Conservation (phyloP, 1,140 invertebrate species). For the Hormaphis cornu region DNA sequence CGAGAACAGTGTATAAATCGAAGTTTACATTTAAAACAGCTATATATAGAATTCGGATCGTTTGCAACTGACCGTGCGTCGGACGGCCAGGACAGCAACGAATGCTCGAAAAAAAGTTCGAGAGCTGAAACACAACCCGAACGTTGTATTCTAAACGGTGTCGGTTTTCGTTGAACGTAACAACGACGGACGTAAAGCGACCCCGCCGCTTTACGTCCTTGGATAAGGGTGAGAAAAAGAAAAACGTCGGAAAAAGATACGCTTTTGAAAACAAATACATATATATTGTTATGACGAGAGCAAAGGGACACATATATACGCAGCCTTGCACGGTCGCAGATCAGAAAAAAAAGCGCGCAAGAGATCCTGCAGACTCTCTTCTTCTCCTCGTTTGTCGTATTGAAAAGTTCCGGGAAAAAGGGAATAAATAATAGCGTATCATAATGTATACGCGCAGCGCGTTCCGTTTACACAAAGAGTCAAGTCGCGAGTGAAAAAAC, state of each 20-base stretch:
- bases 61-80: too few species aligned
- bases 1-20: too few species aligned
- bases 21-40: too few species aligned
- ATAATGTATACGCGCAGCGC: neutral
- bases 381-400: conserved; percentile 24
- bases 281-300: conserved; percentile 29
- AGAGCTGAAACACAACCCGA: too few species aligned
- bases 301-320: neutral
- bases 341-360: neutral
- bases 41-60: too few species aligned
- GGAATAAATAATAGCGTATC: conserved; percentile 20
- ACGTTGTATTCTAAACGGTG: too few species aligned
- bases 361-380: too few species aligned
- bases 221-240: neutral
- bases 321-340: neutral
- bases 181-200: too few species aligned
- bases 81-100: too few species aligned
- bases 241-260: neutral
- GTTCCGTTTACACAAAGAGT: conserved; percentile 18
- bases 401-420: conserved; percentile 8
- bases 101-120: too few species aligned
- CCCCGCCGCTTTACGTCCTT: too few species aligned
- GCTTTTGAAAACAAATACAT: neutral
- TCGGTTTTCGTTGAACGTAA: too few species aligned
- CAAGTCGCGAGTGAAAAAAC: conserved; percentile 27